Base-by-base conservation (phyloP, 2,888 invertebrate species). In the Conops quadrifasciatus region DNA sequence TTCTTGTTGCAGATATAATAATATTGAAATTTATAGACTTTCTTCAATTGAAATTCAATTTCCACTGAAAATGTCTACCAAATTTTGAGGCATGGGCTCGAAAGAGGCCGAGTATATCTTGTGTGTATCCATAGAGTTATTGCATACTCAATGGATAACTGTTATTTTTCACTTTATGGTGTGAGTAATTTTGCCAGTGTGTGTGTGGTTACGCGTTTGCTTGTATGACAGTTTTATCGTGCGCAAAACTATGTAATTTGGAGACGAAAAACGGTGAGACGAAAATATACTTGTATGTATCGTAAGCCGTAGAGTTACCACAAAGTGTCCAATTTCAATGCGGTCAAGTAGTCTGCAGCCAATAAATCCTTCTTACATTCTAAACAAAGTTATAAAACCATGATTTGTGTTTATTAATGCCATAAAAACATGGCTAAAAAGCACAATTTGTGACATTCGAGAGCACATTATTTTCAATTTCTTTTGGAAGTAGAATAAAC, bases 1-100 rank as follows among this genome's bases (percentile, higher is more conserved):
- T 53, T 53, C 53, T 58, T 28, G 24, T 26, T 58, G 58, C 58
- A 24, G 58, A 58, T 58, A 24, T 58, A 58, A 58, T 58, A 58
- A 28, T 16, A 5, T 28, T 26, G 3, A 13, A 58, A 28, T 58
- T 58, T 58, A 58, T 58, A 5, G 28, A 58, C 21, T 53, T 53
- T 11, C 53, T n/a, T 16, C 7, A 58, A 58, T 24, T 58, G 15
- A 58, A 28, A 58, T 58, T 28, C 26, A 26, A 58, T 28, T 58
- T 58, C 28, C 58, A 58, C 28, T 24, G 30, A 58, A 13, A 28
- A 13, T 28, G 58, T 58, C 58, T 53, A 13, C 53, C 19, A 53
- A 53, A 53, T 53, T 53, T n/a, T 53, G 53, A 53, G 19, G 53
- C 51, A 53, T 53, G 13, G 24, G 5, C 26, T 58, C 2, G 58